phyloP scores from a whole-genome alignment of 2,888 invertebrate genomes.

The Dinocampus coccinellae region DNA sequence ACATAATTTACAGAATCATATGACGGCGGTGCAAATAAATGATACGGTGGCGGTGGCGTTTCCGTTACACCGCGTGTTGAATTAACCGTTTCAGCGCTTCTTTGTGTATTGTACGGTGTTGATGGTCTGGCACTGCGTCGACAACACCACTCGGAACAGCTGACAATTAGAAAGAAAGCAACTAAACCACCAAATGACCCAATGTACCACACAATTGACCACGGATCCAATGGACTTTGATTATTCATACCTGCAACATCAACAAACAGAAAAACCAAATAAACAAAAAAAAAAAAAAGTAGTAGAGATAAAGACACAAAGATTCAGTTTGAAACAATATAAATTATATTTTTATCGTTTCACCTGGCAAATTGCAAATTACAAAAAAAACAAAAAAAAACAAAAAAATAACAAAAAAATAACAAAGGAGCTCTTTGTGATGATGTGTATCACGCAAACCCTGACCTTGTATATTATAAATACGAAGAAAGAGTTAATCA shows the following conservation, averaged over 20 bases:
- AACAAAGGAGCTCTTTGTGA: background rate
- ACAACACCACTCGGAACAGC: constrained; percentile 74
- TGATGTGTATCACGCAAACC: background rate
- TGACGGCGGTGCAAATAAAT: constrained; percentile 72
- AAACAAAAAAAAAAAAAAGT: background rate
- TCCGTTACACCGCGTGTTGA: constrained; percentile 52
- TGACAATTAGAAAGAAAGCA: constrained; percentile 72
- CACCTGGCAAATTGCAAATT: background rate
- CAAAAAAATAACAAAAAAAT: no score
- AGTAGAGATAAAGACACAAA: no score
- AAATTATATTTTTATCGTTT: background rate
- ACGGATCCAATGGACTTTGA: constrained; percentile 69
- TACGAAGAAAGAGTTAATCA: background rate
- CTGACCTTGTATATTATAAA: background rate
- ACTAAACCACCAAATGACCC: constrained; percentile 73
- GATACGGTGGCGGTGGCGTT: constrained; percentile 72
- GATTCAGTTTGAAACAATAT: no score
- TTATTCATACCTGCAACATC: constrained; percentile 51
- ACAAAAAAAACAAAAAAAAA: no score
- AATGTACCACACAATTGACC: constrained; percentile 74
- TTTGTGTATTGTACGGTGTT: constrained; percentile 49
- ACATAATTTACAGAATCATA: constrained; percentile 70
- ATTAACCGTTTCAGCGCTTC: constrained; percentile 25
- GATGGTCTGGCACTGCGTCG: constrained; percentile 65
- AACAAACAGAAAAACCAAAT: background rate